Conservation (phyloP, 2,797 vertebrate genomes). For the Phrynocephalus vlangalii region DNA sequence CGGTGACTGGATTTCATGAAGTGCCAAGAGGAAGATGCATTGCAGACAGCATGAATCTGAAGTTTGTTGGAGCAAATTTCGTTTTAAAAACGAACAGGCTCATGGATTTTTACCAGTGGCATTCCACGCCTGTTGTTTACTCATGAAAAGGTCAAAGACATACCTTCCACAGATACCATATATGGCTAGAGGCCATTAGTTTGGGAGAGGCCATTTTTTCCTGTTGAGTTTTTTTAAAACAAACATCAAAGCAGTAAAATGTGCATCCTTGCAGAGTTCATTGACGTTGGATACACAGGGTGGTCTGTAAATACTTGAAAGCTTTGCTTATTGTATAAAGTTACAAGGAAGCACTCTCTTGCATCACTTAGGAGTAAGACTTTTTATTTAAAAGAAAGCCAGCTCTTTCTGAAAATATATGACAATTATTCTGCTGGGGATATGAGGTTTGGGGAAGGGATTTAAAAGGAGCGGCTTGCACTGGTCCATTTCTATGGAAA, state of each 20-base stretch:
- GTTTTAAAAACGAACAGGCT: constrained; percentile 37
- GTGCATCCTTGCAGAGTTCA: constrained; percentile 71
- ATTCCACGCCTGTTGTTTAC: constrained; percentile 41
- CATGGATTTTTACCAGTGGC: constrained; percentile 17
- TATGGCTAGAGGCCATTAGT: constrained; percentile 68
- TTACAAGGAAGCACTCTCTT: constrained; percentile 66
- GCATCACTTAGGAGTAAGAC: constrained; percentile 57
- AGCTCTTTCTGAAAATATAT: constrained; percentile 49
- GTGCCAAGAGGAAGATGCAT: constrained; percentile 24
- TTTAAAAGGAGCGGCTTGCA: constrained; percentile 13
- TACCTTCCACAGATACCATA: constrained; percentile 71
- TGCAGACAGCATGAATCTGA: neutral
- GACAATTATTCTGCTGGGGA: constrained; percentile 32
- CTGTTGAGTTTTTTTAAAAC: constrained; percentile 25
- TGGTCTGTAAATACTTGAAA: constrained; percentile 77
- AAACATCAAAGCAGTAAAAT: constrained; percentile 72
- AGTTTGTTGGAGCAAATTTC: constrained; percentile 28
- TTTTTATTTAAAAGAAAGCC: constrained; percentile 53
- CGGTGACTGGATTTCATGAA: constrained; percentile 17
- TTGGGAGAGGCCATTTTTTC: constrained; percentile 7
- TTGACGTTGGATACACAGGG: constrained; percentile 69
- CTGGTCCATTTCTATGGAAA: constrained; percentile 1
- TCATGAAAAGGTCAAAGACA: constrained; percentile 63
- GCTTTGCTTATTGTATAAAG: constrained; percentile 74
- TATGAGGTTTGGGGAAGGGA: constrained; percentile 29